Base-by-base conservation (phyloP, 2,113 vertebrate genomes). In the Zosterops pallidus region DNA sequence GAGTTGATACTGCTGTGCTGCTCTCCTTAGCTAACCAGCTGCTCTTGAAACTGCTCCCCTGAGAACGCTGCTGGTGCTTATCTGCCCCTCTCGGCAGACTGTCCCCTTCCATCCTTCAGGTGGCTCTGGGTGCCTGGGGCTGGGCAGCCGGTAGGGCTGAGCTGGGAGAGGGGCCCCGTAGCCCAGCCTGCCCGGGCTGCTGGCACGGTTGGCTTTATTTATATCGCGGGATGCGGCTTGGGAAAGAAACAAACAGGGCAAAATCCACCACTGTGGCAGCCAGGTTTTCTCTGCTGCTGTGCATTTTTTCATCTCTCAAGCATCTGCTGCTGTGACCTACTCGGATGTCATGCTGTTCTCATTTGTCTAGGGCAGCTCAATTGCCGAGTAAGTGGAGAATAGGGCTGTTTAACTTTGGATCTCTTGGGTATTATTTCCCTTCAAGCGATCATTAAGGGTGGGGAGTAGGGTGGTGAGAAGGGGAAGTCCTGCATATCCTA, bases 111-210 rank as follows among this genome's bases (percentile, higher is more conserved):
- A 82, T 78, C 47, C 59, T 57, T 80, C 7, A 4, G 4, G 22
- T 14, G 72, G 47, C 74, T 84, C 59, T 18, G 9, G 2, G 0
- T 29, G 55, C 19, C 1, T 7, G 33, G 65, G 56, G 67, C 37
- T 1, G 1, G 8, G 47, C 5, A 42, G 41, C 41, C 0, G 1
- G 64, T 9, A 12, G 50, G 29, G 50, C 28, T 79, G 74, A 12
- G 62, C 83, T 56, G 35, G 57, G 42, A 63, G 10, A 55, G 46
- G 26, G 39, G 33, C 33, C 15, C 16, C 6, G 4, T 7, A 47
- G 72, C 55, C 28, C 44, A 39, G 62, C 39, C 64, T 17, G 29
- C 35, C 64, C 0, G 0, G 50, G 53, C 42, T 59, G 60, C 76
- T 35, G 25, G 24, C 39, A 50, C 1, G 0, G 12, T 5, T 78